Base-by-base conservation (phyloP, 1,140 invertebrate species). In the Neodiprion fabricii region DNA sequence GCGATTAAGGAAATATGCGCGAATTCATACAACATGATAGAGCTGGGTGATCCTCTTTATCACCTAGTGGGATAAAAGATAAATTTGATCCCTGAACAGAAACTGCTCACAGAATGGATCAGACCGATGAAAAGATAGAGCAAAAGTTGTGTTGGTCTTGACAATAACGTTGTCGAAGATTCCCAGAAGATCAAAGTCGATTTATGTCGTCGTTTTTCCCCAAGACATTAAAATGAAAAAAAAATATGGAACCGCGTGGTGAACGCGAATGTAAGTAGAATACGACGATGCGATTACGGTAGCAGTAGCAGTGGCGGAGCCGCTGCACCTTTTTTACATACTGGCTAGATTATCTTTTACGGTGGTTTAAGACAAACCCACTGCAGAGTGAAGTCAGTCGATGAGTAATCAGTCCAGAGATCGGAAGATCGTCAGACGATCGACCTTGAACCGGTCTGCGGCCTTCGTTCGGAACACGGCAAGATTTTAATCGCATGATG, bases 391-490 rank as follows among this genome's bases (percentile, higher is more conserved):
- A 61, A 40, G 53, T 61, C 9, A 61, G 53, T 61, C 53, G 53
- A 9, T 61, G 28, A 17, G 53, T 61, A 12, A 61, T 61, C 53
- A 61, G 53, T 17, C 11, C 53, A 61, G 11, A 61, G 53, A 12
- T 61, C 53, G 3, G 53, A 61, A 61, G 53, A 61, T 14, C 9
- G 11, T 14, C 11, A 17, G 7, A 61, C 53, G 11, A 61, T 61
- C 53, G 53, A 61, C 53, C 53, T 61, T 61, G 53, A 61, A 61
- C 53, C 53, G 53, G 53, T 61, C 53, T 61, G n/a, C 9, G 53
- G n/a, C 53, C 53, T 61, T 61, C 53, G 5, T 61, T 61, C 53
- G 53, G 9, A 61, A 17, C n/a, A 61, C 53, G 53, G 11, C 11
- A 9, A 61, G 53, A 61, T 61, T 61, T 61, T 61, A 61, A 61